Evolutionary conservation across 2,113 vertebrate genomes (phyloP).

Genomic region (Balaeniceps rex): DNA sequence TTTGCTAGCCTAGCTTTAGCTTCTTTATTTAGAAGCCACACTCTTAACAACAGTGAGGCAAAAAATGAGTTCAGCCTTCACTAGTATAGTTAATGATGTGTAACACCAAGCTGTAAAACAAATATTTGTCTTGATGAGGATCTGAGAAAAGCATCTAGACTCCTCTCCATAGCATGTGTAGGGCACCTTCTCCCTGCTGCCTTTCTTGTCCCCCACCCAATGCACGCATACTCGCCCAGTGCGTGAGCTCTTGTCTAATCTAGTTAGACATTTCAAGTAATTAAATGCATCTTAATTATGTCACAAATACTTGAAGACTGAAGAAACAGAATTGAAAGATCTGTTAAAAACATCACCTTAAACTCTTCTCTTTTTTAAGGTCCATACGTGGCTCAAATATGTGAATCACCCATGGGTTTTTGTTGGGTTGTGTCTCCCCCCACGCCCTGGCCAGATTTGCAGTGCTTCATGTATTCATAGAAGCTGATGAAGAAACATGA

Average conservation of each 20-base stretch:
- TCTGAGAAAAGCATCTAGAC: neutral
- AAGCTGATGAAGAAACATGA: neutral
- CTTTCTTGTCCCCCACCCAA: neutral
- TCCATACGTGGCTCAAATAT: neutral
- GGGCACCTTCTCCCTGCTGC: neutral
- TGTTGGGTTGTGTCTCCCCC: neutral
- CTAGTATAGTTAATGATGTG: neutral
- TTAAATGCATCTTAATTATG: neutral
- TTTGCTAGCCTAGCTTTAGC: neutral
- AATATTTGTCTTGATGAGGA: neutral
- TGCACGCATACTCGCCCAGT: rapidly evolving
- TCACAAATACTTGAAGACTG: neutral
- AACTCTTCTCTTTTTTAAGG: neutral
- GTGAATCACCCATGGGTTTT: neutral
- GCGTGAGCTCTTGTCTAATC: neutral
- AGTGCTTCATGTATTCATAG: neutral
- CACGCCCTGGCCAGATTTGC: neutral
- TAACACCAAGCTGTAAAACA: neutral
- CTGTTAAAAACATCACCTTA: neutral
- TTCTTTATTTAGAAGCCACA: neutral
- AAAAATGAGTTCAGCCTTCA: neutral
- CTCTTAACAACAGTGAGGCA: neutral
- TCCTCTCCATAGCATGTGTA: rapidly evolving
- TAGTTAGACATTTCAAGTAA: neutral
- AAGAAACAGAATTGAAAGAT: neutral